Conservation (phyloP, 2,888 invertebrate genomes). For the Drosophila conformis region DNA sequence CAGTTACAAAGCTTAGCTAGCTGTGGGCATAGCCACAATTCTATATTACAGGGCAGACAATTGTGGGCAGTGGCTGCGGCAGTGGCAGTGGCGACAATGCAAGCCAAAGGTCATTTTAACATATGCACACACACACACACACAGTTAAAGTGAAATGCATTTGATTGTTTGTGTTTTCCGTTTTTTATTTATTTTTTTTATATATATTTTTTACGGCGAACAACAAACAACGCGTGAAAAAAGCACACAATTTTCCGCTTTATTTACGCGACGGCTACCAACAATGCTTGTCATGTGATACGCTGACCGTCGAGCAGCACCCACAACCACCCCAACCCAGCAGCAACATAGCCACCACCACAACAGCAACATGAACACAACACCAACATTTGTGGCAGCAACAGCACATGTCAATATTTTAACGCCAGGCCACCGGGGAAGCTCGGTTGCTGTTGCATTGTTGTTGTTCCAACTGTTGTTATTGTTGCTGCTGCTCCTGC, state of each 20-base stretch:
- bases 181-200: constrained; percentile 25
- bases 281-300: constrained; percentile 60
- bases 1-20: not conserved
- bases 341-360: not conserved
- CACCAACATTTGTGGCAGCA: constrained; percentile 26
- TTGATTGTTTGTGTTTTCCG: constrained; percentile 76
- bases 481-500: constrained; percentile 13
- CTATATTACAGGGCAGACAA: constrained; percentile 24
- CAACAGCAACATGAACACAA: constrained; percentile 9
- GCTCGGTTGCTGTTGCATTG: constrained; percentile 50
- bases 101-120: constrained; percentile 76
- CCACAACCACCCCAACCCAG: not conserved
- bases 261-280: constrained; percentile 62
- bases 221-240: constrained; percentile 60
- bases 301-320: constrained; percentile 15
- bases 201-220: constrained; percentile 28
- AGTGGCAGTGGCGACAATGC: constrained; percentile 48
- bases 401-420: constrained; percentile 78
- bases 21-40: not conserved
- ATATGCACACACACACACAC: constrained; percentile 36
- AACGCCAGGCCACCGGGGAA: constrained; percentile 64
- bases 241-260: constrained; percentile 74
- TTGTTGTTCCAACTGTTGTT: constrained; percentile 17
- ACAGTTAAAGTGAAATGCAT: constrained; percentile 67
- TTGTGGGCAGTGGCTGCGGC: constrained; percentile 15